Conservation (phyloP, 2,888 invertebrate species). For the Tipula unca region DNA sequence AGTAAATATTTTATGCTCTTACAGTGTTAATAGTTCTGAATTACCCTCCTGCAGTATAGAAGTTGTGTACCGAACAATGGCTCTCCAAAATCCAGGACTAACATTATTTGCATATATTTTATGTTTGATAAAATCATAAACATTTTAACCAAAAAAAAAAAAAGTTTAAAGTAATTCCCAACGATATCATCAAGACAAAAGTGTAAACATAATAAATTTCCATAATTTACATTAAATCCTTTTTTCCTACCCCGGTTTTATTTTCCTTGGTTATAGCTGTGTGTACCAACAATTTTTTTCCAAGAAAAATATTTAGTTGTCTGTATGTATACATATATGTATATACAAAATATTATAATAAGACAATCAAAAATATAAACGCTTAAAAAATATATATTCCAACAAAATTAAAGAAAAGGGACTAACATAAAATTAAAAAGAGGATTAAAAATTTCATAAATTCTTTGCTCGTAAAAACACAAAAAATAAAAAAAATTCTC, state of each 20-base stretch:
- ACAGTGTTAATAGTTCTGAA: no score
- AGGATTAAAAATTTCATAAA: conserved; percentile 8
- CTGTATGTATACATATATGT: not conserved
- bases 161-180: not conserved
- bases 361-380: conserved; percentile 9
- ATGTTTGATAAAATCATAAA: not conserved
- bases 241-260: not conserved
- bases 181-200: not conserved
- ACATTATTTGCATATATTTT: not conserved
- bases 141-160: not conserved
- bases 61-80: not conserved
- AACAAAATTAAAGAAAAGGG: not conserved
- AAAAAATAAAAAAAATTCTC: not conserved
- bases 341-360: not conserved
- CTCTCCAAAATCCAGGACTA: not conserved
- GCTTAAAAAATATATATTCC: not conserved
- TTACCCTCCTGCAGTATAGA: no score
- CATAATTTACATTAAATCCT: conserved; percentile 14
- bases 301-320: not conserved
- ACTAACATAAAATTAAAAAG: not conserved
- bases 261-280: not conserved
- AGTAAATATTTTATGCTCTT: no score
- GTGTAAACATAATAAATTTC: conserved; percentile 14
- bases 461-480: not conserved
- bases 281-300: not conserved